Evolutionary conservation across 2,888 invertebrate species (phyloP).

Genomic region (Germaria angustata): DNA sequence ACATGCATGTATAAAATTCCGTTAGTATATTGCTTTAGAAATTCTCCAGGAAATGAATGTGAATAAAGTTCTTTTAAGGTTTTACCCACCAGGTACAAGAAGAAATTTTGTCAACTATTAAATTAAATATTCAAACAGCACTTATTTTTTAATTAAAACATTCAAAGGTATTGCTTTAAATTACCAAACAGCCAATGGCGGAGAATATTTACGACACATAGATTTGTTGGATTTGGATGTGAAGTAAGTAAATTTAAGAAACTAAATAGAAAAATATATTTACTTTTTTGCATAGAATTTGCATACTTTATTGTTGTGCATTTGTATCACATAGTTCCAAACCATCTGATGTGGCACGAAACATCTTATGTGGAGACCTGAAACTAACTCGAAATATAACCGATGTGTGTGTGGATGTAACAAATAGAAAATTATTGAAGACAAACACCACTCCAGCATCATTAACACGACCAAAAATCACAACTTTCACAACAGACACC

Average conservation of each 20-base stretch:
- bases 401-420: not conserved
- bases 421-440: conserved; percentile 19
- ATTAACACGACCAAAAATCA: not conserved
- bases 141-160: not conserved
- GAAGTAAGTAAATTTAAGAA: conserved; percentile 81
- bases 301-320: not conserved
- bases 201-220: conserved; percentile 83
- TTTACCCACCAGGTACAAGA: conserved; percentile 85
- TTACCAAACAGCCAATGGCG: conserved; percentile 82
- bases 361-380: conserved; percentile 43
- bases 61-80: conserved; percentile 85
- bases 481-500: conserved; percentile 1
- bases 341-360: conserved; percentile 55
- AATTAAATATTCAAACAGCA: not conserved
- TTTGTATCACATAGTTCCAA: conserved; percentile 44
- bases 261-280: not conserved
- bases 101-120: not conserved
- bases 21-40: not conserved
- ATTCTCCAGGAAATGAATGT: conserved; percentile 82
- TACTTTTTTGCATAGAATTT: conserved; percentile 11
- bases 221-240: conserved; percentile 84
- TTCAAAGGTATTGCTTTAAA: conserved; percentile 83
- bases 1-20: too few species aligned
- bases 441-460: conserved; percentile 8
- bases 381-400: conserved; percentile 16